A percentile compares a stretch with the other conserved stretches of the same genome.
Conservation (phyloP, 1,140 invertebrate species). For the Tetramorium parvispinum region DNA sequence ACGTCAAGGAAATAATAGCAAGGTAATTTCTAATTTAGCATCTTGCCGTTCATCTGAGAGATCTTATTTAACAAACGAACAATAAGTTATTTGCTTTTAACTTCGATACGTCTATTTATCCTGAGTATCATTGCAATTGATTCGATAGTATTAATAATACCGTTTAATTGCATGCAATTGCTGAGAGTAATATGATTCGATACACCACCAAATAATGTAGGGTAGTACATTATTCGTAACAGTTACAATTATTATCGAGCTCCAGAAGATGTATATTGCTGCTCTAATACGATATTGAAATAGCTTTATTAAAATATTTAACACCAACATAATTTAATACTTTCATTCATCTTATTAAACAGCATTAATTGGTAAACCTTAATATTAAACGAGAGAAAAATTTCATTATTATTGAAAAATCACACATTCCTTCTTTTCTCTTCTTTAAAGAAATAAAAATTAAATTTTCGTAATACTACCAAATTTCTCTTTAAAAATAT, state of each 20-base stretch:
- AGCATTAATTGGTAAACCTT: not conserved
- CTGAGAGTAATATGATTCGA: slow-evolving; percentile 1
- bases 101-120: not conserved
- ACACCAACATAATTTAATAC: not conserved
- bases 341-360: not conserved
- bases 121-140: not conserved
- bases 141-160: not conserved
- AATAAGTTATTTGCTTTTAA: not conserved
- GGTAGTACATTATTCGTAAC: not conserved
- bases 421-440: no score
- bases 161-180: slow-evolving; percentile 10
- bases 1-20: not conserved
- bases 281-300: not conserved
- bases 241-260: not conserved
- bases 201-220: not conserved
- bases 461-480: not conserved
- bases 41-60: not conserved
- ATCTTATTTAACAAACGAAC: not conserved
- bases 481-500: not conserved
- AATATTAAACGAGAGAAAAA: not conserved
- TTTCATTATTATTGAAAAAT: not conserved
- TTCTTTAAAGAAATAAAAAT: not conserved
- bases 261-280: not conserved
- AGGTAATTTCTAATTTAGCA: not conserved
- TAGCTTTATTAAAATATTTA: not conserved